Percentiles rank a stretch among this genome's conserved stretches.
Evolutionary conservation across 2,888 invertebrate species (phyloP).

Genomic region (Philopedon plagiatum): DNA sequence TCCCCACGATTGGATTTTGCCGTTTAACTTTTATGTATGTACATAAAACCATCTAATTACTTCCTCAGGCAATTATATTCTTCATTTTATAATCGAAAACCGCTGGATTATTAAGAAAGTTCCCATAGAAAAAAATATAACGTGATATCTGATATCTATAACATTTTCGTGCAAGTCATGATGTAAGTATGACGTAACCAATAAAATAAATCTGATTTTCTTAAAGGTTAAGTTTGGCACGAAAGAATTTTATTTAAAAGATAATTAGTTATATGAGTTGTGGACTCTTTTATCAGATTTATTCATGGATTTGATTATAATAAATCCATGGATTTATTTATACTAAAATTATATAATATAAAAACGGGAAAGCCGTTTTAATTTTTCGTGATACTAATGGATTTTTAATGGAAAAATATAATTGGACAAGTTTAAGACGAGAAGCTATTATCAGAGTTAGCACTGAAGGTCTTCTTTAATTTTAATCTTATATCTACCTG

Average conservation of each 20-base stretch:
- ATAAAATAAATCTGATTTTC: conserved; percentile 32
- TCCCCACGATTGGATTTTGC: too few relatives aligned
- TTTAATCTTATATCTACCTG: background rate
- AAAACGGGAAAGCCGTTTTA: conserved; percentile 18
- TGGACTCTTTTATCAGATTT: conserved; percentile 24
- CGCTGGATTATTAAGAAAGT: background rate
- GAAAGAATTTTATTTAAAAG: conserved; percentile 34
- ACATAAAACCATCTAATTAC: background rate
- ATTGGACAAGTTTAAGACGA: background rate
- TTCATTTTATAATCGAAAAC: background rate
- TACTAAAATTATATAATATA: conserved; percentile 17
- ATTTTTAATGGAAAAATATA: conserved; percentile 25
- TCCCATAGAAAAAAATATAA: background rate
- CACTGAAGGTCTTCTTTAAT: conserved; percentile 8
- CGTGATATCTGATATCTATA: conserved; percentile 11
- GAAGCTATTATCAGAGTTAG: background rate
- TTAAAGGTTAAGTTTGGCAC: conserved; percentile 25
- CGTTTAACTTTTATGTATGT: too few relatives aligned
- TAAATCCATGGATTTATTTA: too few relatives aligned
- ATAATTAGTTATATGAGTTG: conserved; percentile 16
- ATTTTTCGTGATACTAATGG: conserved; percentile 16
- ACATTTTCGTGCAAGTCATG: conserved; percentile 27
- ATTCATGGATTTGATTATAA: too few relatives aligned
- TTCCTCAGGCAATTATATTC: background rate
- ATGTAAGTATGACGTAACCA: conserved; percentile 29